Percentiles rank a stretch among this genome's conserved stretches.
phyloP scores from a whole-genome alignment of 1,140 invertebrate genomes.

The Pogonus chalceus region DNA sequence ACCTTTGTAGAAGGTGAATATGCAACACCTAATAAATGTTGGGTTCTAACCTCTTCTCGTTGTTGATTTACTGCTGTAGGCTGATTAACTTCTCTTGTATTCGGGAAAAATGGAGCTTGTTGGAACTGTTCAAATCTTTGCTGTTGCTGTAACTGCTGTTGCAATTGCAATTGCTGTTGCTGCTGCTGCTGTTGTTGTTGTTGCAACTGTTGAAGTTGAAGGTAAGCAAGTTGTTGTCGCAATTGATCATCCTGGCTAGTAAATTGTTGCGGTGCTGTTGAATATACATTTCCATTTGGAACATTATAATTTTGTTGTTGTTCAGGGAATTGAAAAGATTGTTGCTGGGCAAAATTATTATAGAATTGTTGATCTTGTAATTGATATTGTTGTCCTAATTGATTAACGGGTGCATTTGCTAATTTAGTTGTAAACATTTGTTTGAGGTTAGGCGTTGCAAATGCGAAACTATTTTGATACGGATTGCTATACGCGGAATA shows the following conservation, averaged over 20 bases:
- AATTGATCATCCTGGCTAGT: neutral
- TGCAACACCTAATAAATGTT: neutral
- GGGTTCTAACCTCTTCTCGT: neutral
- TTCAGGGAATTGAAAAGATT: neutral
- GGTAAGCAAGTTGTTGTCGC: neutral
- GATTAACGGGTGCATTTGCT: neutral
- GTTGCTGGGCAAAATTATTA: neutral
- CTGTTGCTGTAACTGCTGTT: neutral
- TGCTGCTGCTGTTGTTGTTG: neutral
- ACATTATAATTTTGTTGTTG: neutral
- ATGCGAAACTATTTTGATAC: constrained; percentile 2
- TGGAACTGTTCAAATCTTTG: neutral
- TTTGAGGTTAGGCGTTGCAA: neutral
- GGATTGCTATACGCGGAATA: neutral
- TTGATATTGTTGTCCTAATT: neutral
- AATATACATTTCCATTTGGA: neutral
- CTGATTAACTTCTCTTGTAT: neutral
- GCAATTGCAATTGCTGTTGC: neutral
- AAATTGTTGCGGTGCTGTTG: neutral
- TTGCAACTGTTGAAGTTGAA: neutral
- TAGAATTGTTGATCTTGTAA: neutral
- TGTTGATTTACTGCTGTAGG: neutral
- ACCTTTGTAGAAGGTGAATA: constrained; percentile 1
- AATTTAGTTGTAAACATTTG: neutral
- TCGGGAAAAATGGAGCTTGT: neutral